These are phyloP conservation scores for Sarcophaga variegata DNA, from an alignment of 2,888 invertebrate genomes.

Conservation along the genomic window DNA sequence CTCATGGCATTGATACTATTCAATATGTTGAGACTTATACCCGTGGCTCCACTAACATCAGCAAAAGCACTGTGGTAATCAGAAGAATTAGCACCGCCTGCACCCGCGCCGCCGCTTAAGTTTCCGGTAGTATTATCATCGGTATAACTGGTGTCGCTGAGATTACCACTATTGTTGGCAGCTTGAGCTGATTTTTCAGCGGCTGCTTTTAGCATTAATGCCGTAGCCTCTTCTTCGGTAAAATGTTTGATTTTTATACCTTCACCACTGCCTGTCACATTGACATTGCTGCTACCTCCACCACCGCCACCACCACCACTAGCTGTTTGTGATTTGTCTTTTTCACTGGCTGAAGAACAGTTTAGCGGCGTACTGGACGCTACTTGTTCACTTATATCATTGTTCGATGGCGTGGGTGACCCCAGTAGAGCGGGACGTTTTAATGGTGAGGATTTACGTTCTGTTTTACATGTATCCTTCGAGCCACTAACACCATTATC, in stretches of 20 bases:
- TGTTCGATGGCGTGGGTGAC: constrained; percentile 63
- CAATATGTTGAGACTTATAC: constrained; percentile 79
- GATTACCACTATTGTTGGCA: constrained; percentile 74
- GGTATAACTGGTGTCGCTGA: constrained; percentile 76
- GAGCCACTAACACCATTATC: constrained; percentile 53
- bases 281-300: constrained; percentile 9
- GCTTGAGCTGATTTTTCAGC: constrained; percentile 76
- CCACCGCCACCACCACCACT: constrained; percentile 48
- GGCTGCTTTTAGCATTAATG: constrained; percentile 77
- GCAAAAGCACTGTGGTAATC: constrained; percentile 77
- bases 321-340: constrained; percentile 58
- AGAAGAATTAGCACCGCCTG: constrained; percentile 70
- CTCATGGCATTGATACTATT: constrained; percentile 81
- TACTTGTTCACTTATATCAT: constrained; percentile 54
- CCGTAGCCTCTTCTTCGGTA: constrained; percentile 78
- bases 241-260: constrained; percentile 77
- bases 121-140: constrained; percentile 72
- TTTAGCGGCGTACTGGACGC: constrained; percentile 63
- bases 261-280: constrained; percentile 62
- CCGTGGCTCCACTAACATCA: constrained; percentile 77
- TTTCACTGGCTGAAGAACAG: constrained; percentile 60
- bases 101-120: constrained; percentile 68
- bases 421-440: constrained; percentile 49
- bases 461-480: constrained; percentile 66
- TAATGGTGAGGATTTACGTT: constrained; percentile 75